Evolutionary conservation across 53 echinoderm and acorn worm species (phyloP).

Genomic region (Arbacia lixula): DNA sequence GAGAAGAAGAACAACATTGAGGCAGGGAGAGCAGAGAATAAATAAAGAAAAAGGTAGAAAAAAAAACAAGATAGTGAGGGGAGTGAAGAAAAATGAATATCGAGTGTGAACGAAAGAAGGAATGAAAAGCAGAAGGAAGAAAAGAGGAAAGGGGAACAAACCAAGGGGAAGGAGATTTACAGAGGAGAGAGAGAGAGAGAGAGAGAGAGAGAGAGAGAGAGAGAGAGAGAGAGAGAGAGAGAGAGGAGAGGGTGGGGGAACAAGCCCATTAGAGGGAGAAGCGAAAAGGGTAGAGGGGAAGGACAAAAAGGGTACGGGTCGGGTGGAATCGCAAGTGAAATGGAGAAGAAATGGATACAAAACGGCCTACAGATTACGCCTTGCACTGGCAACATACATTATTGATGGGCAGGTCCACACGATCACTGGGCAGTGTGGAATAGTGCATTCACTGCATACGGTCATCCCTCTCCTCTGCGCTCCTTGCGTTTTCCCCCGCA

Average conservation of each 20-base stretch:
- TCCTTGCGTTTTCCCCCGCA: background rate
- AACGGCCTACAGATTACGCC: constrained; percentile 29
- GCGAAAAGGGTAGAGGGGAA: constrained; percentile 22
- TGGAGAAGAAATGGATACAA: constrained; percentile 12
- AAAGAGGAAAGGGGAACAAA: background rate
- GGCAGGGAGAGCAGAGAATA: constrained; percentile 8
- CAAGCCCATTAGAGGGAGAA: background rate
- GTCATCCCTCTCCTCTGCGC: background rate
- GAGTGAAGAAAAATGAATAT: background rate
- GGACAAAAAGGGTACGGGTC: background rate
- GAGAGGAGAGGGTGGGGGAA: background rate
- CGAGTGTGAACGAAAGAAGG: too few relatives aligned
- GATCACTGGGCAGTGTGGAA: constrained; percentile 1
- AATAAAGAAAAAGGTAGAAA: constrained; percentile 3
- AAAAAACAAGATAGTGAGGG: background rate
- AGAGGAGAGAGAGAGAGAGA: constrained; percentile 7
- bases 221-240: background rate
- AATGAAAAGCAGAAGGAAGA: background rate
- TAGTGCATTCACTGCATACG: constrained; percentile 27
- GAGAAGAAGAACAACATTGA: background rate
- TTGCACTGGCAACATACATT: constrained; percentile 31
- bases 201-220: constrained; percentile 13
- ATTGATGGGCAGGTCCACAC: constrained; percentile 28
- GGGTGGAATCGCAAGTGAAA: background rate
- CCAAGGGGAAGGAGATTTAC: background rate